These are phyloP conservation scores for Sander lucioperca DNA, from an alignment of 2,113 vertebrate genomes.

Conservation along the genomic window DNA sequence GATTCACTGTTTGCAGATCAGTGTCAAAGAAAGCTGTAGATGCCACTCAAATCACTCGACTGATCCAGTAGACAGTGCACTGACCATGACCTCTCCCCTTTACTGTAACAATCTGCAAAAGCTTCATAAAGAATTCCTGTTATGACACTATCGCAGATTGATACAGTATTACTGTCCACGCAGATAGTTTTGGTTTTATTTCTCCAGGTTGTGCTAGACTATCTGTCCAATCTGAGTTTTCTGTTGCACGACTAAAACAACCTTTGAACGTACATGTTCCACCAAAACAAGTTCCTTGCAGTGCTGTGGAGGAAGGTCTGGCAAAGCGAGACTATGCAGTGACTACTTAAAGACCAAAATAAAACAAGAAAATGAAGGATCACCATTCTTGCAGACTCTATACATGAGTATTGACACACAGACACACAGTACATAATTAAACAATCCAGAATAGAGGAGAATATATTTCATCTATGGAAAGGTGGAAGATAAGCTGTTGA, in stretches of 20 bases:
- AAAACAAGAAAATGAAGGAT: not conserved
- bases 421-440: conserved; percentile 46
- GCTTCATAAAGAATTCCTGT: not conserved
- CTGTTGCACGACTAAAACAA: too few species aligned
- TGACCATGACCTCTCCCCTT: not conserved
- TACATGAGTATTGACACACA: conserved; percentile 33
- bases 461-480: conserved; percentile 59
- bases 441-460: conserved; percentile 24
- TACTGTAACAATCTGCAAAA: not conserved
- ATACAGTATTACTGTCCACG: not conserved
- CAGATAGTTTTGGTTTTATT: not conserved
- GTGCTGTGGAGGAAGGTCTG: too few species aligned
- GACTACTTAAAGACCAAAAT: not conserved
- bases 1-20: not conserved
- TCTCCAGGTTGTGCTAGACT: too few species aligned
- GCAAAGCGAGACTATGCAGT: too few species aligned
- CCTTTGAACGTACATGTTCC: too few species aligned
- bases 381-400: not conserved
- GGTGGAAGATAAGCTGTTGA: conserved; percentile 72
- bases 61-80: not conserved
- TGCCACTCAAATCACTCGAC: not conserved
- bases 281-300: too few species aligned
- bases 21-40: not conserved
- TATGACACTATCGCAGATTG: not conserved
- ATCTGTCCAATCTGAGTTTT: too few species aligned